Percentiles rank a stretch among this genome's conserved stretches.
phyloP scores from a whole-genome alignment of 2,113 vertebrate species.

The Indicator maculatus region DNA sequence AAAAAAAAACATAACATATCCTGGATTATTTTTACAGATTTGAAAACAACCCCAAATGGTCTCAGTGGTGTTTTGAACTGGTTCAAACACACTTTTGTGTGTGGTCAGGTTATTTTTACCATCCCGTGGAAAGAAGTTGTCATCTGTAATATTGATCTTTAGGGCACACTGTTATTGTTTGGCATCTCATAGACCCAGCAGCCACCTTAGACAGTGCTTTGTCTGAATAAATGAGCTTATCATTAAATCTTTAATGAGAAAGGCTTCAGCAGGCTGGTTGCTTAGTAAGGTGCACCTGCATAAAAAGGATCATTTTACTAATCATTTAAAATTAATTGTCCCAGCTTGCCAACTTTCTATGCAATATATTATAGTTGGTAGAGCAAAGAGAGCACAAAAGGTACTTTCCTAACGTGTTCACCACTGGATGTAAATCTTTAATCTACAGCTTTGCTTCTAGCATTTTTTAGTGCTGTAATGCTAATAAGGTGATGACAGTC shows the following conservation, averaged over 20 bases:
- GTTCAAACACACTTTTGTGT: not conserved
- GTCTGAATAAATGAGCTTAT: conserved; percentile 70
- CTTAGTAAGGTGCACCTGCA: conserved; percentile 77
- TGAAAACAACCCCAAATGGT: not conserved
- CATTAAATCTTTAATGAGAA: conserved; percentile 85
- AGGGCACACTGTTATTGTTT: conserved; percentile 37
- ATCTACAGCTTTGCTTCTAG: conserved; percentile 30
- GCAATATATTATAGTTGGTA: conserved; percentile 38
- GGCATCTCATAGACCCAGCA: conserved; percentile 8
- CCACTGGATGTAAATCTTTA: conserved; percentile 27
- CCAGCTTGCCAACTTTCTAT: conserved; percentile 51
- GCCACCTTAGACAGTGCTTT: conserved; percentile 56
- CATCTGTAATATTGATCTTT: conserved; percentile 34
- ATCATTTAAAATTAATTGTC: conserved; percentile 90
- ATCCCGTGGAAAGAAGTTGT: conserved; percentile 29
- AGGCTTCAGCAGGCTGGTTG: conserved; percentile 79
- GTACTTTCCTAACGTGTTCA: conserved; percentile 31
- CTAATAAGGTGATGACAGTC: conserved; percentile 4
- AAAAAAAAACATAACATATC: not conserved
- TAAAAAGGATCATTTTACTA: conserved; percentile 85
- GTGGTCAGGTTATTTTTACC: not conserved
- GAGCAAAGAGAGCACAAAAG: conserved; percentile 9
- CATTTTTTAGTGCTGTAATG: conserved; percentile 31
- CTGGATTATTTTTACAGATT: not conserved
- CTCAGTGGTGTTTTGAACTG: not conserved